Evolutionary conservation across 2,888 invertebrate genomes (phyloP).

Genomic region (Acrobasis repandana): DNA sequence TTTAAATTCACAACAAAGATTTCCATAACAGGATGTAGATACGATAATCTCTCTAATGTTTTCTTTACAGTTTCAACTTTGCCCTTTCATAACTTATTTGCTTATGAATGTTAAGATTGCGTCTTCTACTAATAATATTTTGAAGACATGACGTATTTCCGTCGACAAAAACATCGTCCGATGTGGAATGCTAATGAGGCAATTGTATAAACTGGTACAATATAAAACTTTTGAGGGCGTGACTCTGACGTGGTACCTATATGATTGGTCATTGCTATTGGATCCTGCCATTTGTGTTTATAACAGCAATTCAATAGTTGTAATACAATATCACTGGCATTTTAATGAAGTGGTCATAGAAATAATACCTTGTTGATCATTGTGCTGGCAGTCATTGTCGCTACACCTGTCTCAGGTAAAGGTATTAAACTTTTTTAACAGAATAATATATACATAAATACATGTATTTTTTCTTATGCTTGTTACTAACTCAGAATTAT

Average conservation of each 20-base stretch:
- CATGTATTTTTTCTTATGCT: too few species aligned
- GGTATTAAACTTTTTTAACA: too few species aligned
- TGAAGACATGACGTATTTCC: background rate
- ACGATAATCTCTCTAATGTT: background rate
- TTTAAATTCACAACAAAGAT: background rate
- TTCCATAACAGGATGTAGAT: conserved; percentile 9
- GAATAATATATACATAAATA: too few species aligned
- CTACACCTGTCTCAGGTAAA: background rate
- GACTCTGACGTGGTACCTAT: background rate
- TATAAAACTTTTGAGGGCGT: conserved; percentile 10
- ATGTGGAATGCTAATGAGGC: conserved; percentile 12
- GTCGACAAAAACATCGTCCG: background rate
- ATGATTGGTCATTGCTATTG: conserved; percentile 8
- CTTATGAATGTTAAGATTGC: conserved; percentile 3
- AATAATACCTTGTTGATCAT: background rate
- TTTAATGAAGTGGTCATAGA: background rate
- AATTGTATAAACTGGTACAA: background rate
- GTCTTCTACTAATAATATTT: conserved; percentile 11
- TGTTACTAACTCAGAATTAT: too few species aligned
- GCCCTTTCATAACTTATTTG: conserved; percentile 14
- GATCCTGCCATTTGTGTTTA: background rate
- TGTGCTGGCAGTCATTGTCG: background rate
- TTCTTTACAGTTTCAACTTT: conserved; percentile 1
- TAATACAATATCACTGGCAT: background rate
- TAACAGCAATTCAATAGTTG: conserved; percentile 13